These are phyloP conservation scores for Cylindroiulus punctatus DNA, from an alignment of 2,888 invertebrate species.

Conservation along the genomic window DNA sequence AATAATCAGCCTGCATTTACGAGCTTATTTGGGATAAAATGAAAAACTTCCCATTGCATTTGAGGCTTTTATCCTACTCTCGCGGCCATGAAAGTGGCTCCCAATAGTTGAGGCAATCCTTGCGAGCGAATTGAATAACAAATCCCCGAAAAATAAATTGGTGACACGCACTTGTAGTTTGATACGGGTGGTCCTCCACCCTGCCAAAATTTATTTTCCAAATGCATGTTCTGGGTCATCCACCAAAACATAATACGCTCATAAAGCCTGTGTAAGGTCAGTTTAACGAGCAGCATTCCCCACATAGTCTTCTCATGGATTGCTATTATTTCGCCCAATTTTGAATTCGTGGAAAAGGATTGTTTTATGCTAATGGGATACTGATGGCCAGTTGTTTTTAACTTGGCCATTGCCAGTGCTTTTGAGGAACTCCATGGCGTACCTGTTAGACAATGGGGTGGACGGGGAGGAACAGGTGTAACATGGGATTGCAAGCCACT, in stretches of 20 bases:
- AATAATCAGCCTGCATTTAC: too few species aligned
- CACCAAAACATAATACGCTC: not conserved
- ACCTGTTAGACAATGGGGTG: constrained; percentile 27
- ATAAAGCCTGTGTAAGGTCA: not conserved
- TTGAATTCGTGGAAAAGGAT: not conserved
- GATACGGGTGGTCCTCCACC: constrained; percentile 26
- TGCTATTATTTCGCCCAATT: not conserved
- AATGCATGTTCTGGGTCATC: not conserved
- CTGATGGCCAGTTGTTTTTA: not conserved
- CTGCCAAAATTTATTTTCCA: not conserved
- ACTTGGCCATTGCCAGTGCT: not conserved
- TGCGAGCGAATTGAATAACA: not conserved
- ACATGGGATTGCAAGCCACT: constrained; percentile 7
- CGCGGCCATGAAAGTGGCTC: too few species aligned
- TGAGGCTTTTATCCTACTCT: too few species aligned
- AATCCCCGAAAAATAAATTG: not conserved
- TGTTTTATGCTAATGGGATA: not conserved
- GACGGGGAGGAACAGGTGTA: not conserved
- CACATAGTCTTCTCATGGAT: constrained; percentile 8
- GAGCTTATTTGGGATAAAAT: too few species aligned
- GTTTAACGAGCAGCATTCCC: constrained; percentile 15
- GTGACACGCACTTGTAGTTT: not conserved
- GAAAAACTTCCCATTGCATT: too few species aligned
- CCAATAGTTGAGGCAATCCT: not conserved
- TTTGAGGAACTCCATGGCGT: not conserved